Base-by-base conservation (phyloP, 1,140 invertebrate species). In the Manduca sexta region DNA sequence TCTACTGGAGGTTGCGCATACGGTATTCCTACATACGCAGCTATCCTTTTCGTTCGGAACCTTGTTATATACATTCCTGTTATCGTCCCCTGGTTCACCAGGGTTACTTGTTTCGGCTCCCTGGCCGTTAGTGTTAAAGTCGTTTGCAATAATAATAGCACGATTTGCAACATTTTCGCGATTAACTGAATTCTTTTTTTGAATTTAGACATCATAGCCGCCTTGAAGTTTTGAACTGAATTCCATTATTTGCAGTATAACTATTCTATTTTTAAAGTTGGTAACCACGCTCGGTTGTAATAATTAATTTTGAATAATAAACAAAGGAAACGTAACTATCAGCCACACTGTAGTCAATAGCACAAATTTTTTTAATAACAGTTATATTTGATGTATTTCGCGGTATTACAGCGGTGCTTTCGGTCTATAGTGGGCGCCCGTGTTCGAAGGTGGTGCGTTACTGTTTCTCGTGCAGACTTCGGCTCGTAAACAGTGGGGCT, bases 11-110 rank as follows among this genome's bases (percentile, higher is more conserved):
- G 88, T 53, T 91, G 88, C 1, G 93, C 93, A 72, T 93, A 95
- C 1, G 93, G 93, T 46, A 95, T 91, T 0, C 93, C 93, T 29
- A 94, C 75, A 60, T 92, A 94, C 4, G 89, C 90, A 10, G 89
- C 88, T 45, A 94, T 90, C 56, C 88, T 89, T 59, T 92, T 90
- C 0, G n/a, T n/a, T n/a, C n/a, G n/a, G n/a, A n/a, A n/a, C n/a
- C n/a, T n/a, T n/a, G n/a, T n/a, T n/a, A n/a, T n/a, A n/a, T n/a
- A n/a, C n/a, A 87, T 88, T 17, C 91, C 91, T 13, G 86, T 68
- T 55, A 92, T 80, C 16, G 85, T 86, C 2, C 91, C 91, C 74
- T 92, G 91, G 52, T 87, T 87, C 1, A 87, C 88, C 35, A 93
- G 84, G 30, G 61, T 88, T 17, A 91, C 84, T 43, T 86, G 86